These are phyloP conservation scores for Ichneumoninae sp. DNA, from an alignment of 2,888 invertebrate species.

Conservation along the genomic window DNA sequence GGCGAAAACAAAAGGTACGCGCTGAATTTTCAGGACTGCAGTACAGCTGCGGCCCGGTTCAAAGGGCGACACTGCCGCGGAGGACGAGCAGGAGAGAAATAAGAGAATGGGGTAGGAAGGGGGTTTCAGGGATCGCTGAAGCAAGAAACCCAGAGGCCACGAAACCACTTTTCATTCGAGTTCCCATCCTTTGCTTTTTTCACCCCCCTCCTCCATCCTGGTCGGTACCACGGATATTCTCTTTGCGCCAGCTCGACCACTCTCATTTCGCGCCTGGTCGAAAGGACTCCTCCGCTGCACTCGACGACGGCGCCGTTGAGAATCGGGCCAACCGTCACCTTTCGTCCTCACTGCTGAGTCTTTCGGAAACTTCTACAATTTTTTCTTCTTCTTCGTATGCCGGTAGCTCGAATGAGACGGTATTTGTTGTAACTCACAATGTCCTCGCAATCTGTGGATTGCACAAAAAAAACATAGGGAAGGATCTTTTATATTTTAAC, in stretches of 20 bases:
- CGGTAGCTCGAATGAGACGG: neutral
- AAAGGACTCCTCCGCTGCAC: neutral
- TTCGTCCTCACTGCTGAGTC: neutral
- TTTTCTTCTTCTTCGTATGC: neutral
- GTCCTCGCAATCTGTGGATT: conserved; percentile 2
- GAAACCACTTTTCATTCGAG: conserved; percentile 47
- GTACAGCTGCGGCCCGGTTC: conserved; percentile 30
- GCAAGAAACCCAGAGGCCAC: conserved; percentile 36
- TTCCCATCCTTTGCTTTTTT: neutral
- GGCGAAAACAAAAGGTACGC: conserved; percentile 57
- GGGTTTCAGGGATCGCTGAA: conserved; percentile 15
- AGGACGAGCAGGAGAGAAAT: conserved; percentile 56
- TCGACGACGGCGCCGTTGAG: conserved; percentile 21
- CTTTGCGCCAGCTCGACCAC: conserved; percentile 28
- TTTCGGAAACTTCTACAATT: neutral
- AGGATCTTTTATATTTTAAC: neutral
- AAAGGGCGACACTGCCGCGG: conserved; percentile 54
- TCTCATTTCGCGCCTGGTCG: conserved; percentile 46
- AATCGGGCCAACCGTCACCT: conserved; percentile 18
- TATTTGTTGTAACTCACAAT: neutral
- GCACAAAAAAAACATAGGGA: neutral
- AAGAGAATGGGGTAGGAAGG: conserved; percentile 47
- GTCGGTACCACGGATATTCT: conserved; percentile 28
- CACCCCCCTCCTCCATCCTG: neutral
- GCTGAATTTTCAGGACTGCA: conserved; percentile 41